Conservation (phyloP, 1,140 invertebrate genomes). For the Drosophila kepulauana region DNA sequence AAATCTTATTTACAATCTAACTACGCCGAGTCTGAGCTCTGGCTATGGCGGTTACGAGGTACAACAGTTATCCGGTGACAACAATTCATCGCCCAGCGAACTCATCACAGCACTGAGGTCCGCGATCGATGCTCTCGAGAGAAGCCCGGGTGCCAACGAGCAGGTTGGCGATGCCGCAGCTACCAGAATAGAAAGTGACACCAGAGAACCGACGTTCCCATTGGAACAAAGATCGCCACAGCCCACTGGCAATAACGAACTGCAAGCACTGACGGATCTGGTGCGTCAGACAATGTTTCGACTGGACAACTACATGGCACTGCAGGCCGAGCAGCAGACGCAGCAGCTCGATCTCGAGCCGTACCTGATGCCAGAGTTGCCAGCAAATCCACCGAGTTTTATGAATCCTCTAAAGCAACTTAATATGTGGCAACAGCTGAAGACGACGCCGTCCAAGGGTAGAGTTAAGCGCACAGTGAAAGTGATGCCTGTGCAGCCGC, state of each 20-base stretch:
- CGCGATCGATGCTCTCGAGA: not conserved
- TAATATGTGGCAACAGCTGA: not conserved
- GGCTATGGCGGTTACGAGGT: not conserved
- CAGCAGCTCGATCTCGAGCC: not conserved
- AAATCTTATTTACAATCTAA: not conserved
- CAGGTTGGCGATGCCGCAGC: not conserved
- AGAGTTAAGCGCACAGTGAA: conserved; percentile 9
- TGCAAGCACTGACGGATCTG: conserved; percentile 34
- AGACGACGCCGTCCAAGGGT: not conserved
- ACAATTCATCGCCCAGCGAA: not conserved
- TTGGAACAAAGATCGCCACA: not conserved
- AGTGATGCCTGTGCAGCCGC: conserved; percentile 51
- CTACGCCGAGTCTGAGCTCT: not conserved
- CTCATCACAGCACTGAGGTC: conserved; percentile 1
- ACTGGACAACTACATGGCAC: conserved; percentile 42
- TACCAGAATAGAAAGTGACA: not conserved
- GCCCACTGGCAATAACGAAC: not conserved
- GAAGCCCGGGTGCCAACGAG: not conserved
- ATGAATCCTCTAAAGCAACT: not conserved
- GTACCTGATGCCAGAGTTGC: conserved; percentile 4
- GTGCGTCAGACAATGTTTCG: conserved; percentile 48
- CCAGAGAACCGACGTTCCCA: not conserved
- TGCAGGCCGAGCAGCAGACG: conserved; percentile 9
- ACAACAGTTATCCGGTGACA: not conserved
- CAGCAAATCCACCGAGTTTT: not conserved